Evolutionary conservation across 53 echinoderm and acorn worm genomes (phyloP).

Genomic region (Crossaster papposus): DNA sequence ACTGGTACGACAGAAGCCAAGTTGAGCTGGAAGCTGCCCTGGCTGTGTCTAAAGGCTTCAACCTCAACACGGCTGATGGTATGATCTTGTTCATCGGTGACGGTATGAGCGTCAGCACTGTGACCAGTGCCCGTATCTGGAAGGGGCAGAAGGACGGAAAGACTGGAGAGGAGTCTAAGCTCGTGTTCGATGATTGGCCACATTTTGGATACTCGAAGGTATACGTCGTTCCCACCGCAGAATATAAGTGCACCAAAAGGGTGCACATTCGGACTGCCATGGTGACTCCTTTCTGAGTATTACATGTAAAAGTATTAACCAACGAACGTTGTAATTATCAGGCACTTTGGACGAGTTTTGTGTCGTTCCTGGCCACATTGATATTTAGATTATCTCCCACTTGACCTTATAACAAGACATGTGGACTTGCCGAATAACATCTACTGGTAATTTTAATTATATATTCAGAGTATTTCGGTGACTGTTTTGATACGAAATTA

Average conservation of each 20-base stretch:
- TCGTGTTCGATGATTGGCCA: conserved; percentile 28
- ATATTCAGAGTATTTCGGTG: too few relatives aligned
- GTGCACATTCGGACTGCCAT: background rate
- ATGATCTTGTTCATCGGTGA: conserved; percentile 43
- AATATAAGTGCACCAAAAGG: background rate
- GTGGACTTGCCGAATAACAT: too few relatives aligned
- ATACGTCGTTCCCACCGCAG: background rate
- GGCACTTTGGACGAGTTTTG: too few relatives aligned
- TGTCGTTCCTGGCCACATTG: too few relatives aligned
- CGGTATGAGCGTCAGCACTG: conserved; percentile 40
- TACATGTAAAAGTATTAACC: too few relatives aligned
- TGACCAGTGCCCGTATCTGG: conserved; percentile 15
- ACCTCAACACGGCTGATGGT: conserved; percentile 18
- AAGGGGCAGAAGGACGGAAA: background rate
- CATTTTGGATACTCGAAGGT: conserved; percentile 39
- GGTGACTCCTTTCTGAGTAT: too few relatives aligned
- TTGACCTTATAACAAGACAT: too few relatives aligned
- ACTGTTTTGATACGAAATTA: too few relatives aligned
- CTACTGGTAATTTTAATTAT: too few relatives aligned
- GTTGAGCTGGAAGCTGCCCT: background rate
- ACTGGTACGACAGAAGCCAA: conserved; percentile 21
- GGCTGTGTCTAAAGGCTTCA: background rate
- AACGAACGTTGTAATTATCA: too few relatives aligned
- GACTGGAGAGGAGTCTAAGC: conserved; percentile 17
- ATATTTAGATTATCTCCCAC: too few relatives aligned